Evolutionary conservation across 2,113 vertebrate genomes (phyloP).

Genomic region (Ageneiosus marmoratus): DNA sequence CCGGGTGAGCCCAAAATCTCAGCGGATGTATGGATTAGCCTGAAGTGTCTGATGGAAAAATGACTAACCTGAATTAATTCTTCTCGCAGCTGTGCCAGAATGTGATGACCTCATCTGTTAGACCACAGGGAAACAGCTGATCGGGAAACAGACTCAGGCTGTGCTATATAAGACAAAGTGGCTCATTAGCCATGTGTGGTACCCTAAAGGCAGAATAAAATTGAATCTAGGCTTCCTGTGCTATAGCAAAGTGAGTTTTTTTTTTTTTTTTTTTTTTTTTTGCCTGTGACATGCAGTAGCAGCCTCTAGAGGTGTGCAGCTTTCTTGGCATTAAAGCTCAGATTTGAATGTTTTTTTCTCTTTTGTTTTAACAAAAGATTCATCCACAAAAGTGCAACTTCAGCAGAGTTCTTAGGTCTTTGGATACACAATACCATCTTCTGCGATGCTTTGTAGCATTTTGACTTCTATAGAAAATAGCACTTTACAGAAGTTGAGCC

Average conservation of each 20-base stretch:
- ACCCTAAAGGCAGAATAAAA: constrained; percentile 36
- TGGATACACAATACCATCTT: neutral
- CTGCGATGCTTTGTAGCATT: neutral
- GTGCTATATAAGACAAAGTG: constrained; percentile 43
- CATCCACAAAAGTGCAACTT: constrained; percentile 6
- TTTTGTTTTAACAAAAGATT: constrained; percentile 17
- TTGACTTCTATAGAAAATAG: neutral
- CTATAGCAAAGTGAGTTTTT: constrained; percentile 29
- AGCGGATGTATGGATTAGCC: constrained; percentile 4
- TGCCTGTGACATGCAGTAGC: neutral
- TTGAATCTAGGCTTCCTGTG: constrained; percentile 36
- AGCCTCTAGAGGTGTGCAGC: neutral
- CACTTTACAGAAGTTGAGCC: neutral
- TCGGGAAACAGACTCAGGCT: constrained; percentile 35
- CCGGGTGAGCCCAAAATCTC: neutral
- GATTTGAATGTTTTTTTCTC: constrained; percentile 7
- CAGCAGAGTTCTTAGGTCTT: constrained; percentile 13
- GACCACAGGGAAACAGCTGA: constrained; percentile 51
- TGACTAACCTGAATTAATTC: constrained; percentile 39
- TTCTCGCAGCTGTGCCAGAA: constrained; percentile 48
- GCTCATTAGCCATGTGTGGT: constrained; percentile 45
- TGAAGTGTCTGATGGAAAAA: constrained; percentile 28
- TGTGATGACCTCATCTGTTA: constrained; percentile 51
- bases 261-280: too few species aligned
- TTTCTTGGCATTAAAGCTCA: neutral